A percentile compares a stretch with the other conserved stretches of the same genome.
Evolutionary conservation across 2,797 vertebrate species (phyloP).

Genomic region (Cossypha caffra): DNA sequence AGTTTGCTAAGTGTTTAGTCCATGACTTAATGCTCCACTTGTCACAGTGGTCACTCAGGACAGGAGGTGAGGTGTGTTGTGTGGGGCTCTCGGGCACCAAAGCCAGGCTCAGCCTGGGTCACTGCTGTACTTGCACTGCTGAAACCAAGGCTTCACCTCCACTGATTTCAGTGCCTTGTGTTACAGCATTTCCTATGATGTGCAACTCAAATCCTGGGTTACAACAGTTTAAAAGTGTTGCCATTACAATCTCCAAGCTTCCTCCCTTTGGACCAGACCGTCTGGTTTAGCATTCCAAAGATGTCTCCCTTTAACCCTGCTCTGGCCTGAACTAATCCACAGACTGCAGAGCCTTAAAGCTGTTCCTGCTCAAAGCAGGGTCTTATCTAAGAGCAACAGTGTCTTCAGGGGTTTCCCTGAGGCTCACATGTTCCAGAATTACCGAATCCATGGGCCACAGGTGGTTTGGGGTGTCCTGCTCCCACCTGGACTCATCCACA

Average conservation of each 20-base stretch:
- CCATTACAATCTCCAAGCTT: rapidly evolving
- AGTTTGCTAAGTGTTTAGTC: background rate
- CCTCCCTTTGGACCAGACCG: background rate
- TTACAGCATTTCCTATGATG: background rate
- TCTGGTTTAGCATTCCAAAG: background rate
- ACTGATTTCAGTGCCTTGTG: background rate
- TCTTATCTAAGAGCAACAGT: background rate
- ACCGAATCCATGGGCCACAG: no score
- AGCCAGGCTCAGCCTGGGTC: background rate
- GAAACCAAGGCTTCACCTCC: background rate
- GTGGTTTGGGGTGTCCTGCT: background rate
- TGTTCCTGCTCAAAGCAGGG: background rate
- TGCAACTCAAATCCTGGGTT: background rate
- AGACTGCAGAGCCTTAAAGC: background rate
- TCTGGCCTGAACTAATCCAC: background rate
- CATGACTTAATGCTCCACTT: background rate
- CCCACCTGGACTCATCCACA: no score
- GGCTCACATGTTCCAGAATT: background rate
- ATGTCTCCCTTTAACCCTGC: background rate
- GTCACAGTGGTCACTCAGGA: background rate
- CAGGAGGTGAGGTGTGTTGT: no score
- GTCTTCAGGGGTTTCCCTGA: background rate
- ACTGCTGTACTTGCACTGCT: background rate
- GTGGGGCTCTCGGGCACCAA: background rate
- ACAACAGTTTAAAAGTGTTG: background rate